These are phyloP conservation scores for Pinna nobilis DNA, from an alignment of 1,140 invertebrate genomes.

Conservation along the genomic window DNA sequence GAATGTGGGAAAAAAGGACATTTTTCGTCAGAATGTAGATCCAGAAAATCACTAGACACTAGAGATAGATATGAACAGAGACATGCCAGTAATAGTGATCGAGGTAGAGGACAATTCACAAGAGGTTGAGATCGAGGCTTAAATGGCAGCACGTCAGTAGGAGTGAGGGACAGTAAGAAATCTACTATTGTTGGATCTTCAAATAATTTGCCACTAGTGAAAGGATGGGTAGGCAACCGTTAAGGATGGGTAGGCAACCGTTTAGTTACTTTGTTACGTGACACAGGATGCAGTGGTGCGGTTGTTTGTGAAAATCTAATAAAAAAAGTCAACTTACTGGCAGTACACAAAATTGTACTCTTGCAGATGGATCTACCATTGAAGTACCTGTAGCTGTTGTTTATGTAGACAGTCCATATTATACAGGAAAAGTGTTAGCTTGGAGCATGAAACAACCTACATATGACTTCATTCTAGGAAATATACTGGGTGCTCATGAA, in stretches of 20 bases:
- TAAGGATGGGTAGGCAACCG: no score
- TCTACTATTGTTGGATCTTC: not conserved
- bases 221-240: not conserved
- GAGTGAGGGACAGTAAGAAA: not conserved
- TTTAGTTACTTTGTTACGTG: conserved; percentile 16
- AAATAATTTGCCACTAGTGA: not conserved
- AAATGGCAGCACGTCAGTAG: not conserved
- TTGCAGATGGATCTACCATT: conserved; percentile 1
- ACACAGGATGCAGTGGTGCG: conserved; percentile 21
- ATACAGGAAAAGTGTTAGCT: conserved; percentile 2
- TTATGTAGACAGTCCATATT: conserved; percentile 16
- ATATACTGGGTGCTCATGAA: not conserved
- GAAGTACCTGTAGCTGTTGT: conserved; percentile 10
- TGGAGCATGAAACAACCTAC: conserved; percentile 10
- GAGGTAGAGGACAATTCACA: not conserved
- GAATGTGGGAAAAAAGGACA: not conserved
- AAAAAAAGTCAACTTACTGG: not conserved
- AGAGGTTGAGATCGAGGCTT: not conserved
- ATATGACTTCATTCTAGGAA: conserved; percentile 31
- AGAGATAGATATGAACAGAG: no score
- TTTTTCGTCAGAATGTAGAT: not conserved
- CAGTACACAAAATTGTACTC: conserved; percentile 1
- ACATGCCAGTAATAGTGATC: no score
- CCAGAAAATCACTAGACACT: no score
- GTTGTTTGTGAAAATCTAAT: not conserved